Evolutionary conservation across 2,797 vertebrate species (phyloP), one percentile per base, ranked within the genome.

Genomic region (Carapus acus): DNA sequence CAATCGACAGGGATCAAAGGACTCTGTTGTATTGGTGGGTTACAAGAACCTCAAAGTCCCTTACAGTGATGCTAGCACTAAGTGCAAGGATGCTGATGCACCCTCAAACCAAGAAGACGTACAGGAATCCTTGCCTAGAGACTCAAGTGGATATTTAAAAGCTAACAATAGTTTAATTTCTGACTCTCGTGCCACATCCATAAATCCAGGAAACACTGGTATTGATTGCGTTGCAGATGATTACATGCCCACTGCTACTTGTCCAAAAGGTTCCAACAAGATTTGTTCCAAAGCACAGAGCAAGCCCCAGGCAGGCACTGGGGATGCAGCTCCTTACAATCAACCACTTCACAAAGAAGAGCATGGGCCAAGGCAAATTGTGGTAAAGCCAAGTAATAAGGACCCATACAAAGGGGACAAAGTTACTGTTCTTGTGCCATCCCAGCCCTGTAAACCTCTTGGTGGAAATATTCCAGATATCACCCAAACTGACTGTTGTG

Each of bases 31-130:
- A 70, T 86, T 97, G 70, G 93, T 94, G 69, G 94, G 94, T 70
- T 99, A 94, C 83, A 98, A 92, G 79, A 94, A 95, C 86, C 91
- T 98, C 74, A 93, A 94, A 87, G 86, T 76, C 71, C 82, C 90
- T 56, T 83, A 83, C 66, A 59, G 86, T 59, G 89, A 92, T 70
- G 85, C 87, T 58, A 78, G 84, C 49, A 76, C 76, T 76, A 92
- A 89, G 76, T 86, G 79, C 73, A 88, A 87, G 70, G 93, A 93
- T 80, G 85, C 83, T 15, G 85, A 83, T 62, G 68, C 48, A 48
- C 84, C 84, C 4, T 69, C 67, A 71, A 87, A 70, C 71, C 85
- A 82, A 73, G 87, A 88, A 0, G 90, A 90, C 73, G 90, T 90
- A 78, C 85, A 71, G 67, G 87, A 90, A 65, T 66, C 85, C 59